Evolutionary conservation across 1,140 invertebrate genomes (phyloP).

Genomic region (Drosophila gunungcola): DNA sequence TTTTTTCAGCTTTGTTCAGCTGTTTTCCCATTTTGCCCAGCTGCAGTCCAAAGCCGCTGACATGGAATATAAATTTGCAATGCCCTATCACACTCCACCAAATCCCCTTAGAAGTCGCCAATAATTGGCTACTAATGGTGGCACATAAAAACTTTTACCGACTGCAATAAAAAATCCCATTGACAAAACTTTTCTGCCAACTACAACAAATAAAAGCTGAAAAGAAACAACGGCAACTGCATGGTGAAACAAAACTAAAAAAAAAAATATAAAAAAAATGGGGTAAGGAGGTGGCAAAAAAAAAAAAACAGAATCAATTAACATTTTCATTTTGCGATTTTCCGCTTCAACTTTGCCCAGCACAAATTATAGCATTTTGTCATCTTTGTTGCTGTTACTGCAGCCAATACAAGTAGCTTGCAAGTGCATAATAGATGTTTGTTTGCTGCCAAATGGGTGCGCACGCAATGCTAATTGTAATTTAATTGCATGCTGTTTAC

Average conservation of each 20-base stretch:
- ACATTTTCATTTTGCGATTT: conserved; percentile 81
- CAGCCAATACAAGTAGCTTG: conserved; percentile 16
- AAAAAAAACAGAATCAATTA: conserved; percentile 69
- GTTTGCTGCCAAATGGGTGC: conserved; percentile 23
- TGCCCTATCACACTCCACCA: conserved; percentile 4
- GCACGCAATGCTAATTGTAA: conserved; percentile 21
- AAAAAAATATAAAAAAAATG: conserved; percentile 15
- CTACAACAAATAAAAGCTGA: conserved; percentile 47
- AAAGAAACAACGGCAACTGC: conserved; percentile 32
- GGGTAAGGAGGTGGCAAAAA: conserved; percentile 24
- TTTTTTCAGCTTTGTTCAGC: background rate
- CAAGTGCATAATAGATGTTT: conserved; percentile 40
- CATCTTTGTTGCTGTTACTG: conserved; percentile 31
- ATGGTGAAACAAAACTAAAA: conserved; percentile 12
- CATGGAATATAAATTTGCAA: conserved; percentile 72
- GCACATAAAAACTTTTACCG: conserved; percentile 75
- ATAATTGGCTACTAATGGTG: conserved; percentile 81
- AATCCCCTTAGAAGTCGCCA: conserved; percentile 63
- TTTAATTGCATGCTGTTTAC: conserved; percentile 12
- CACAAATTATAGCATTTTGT: conserved; percentile 71
- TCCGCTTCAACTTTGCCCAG: conserved; percentile 66
- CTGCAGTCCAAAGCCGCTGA: conserved; percentile 69
- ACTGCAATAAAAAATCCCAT: conserved; percentile 74
- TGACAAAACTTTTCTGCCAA: conserved; percentile 59
- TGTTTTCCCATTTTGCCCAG: conserved; percentile 42